Evolutionary conservation across 2,888 invertebrate genomes (phyloP).

Genomic region (Scrobipalpa costella): DNA sequence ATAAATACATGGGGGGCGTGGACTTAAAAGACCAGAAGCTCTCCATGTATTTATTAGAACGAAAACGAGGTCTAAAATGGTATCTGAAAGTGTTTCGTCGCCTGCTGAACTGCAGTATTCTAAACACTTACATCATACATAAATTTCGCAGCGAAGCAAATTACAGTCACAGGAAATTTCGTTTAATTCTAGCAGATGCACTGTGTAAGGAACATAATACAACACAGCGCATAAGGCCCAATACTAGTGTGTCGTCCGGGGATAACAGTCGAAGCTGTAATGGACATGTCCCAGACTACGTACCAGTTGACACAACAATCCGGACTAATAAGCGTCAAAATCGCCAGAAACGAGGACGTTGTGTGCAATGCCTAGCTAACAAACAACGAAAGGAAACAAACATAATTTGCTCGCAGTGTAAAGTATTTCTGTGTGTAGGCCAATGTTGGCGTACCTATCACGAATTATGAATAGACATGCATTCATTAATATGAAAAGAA

Average conservation of each 20-base stretch:
- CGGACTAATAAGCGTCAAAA: slow-evolving; percentile 6
- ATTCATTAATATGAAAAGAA: too few species aligned
- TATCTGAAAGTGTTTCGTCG: slow-evolving; percentile 27
- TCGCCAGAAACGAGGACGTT: slow-evolving; percentile 26
- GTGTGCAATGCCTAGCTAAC: slow-evolving; percentile 21
- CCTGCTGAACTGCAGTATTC: slow-evolving; percentile 20
- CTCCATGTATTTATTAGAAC: too few species aligned
- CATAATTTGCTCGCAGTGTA: slow-evolving; percentile 24
- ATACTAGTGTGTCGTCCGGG: slow-evolving; percentile 2
- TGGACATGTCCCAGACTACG: slow-evolving; percentile 24
- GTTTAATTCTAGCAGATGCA: not conserved
- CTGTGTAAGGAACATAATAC: not conserved
- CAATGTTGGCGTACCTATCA: slow-evolving; percentile 28
- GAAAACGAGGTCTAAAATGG: slow-evolving; percentile 27
- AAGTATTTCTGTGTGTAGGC: slow-evolving; percentile 28
- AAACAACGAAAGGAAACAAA: slow-evolving; percentile 23
- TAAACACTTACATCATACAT: slow-evolving; percentile 22
- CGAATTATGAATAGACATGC: slow-evolving; percentile 25
- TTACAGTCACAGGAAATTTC: slow-evolving; percentile 1
- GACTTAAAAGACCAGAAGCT: too few species aligned
- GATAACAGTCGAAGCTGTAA: not conserved
- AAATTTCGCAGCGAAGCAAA: not conserved
- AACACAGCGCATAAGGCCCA: not conserved
- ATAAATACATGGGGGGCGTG: too few species aligned
- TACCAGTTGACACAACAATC: not conserved